Evolutionary conservation across 2,888 invertebrate species (phyloP), one percentile per base, ranked within the genome.

Genomic region (Papilio demoleus): DNA sequence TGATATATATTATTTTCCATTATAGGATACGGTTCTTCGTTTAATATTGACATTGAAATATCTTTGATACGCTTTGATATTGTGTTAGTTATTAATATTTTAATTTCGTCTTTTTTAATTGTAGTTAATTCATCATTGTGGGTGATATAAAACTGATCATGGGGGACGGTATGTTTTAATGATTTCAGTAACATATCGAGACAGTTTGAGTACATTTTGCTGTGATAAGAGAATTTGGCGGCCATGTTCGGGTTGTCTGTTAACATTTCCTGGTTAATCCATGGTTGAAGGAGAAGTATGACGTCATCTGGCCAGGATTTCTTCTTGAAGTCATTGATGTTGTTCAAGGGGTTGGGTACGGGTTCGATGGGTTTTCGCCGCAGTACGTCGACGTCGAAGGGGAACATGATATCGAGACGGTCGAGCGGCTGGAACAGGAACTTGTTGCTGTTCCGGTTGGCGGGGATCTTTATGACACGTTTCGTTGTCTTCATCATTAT

Each of bases 401-500:
- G 88, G 70, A 92, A 89, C 88, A 91, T 88, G 24, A 87, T 84
- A 56, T 90, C 89, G 22, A 92, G 79, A 56, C 86, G 78, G 67
- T 91, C 91, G 50, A 91, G 82, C 11, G 82, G 85, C 71, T 90
- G 88, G 70, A 92, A 92, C 19, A 86, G 53, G 70, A 88, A 90
- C 73, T 90, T 90, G 74, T 88, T 89, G 71, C 82, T 83, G 72
- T 75, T 81, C 1, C 85, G 79, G 66, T 77, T 86, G 2, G 91
- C 92, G 0, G 95, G 95, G 65, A 96, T 93, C 83, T 95, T 95
- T 53, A 96, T 94, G 4, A 96, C 93, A n/a, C 96, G 93, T 81
- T 94, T 95, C 0, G 95, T 95, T 9, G 95, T 95, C 81, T 95
- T 95, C 82, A 96, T 93, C 84, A 95, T 93, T 27, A 96, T 94